Evolutionary conservation across 2,888 invertebrate genomes (phyloP), one percentile per base, ranked within the genome.

Genomic region (Dasysyrphus tricinctus): DNA sequence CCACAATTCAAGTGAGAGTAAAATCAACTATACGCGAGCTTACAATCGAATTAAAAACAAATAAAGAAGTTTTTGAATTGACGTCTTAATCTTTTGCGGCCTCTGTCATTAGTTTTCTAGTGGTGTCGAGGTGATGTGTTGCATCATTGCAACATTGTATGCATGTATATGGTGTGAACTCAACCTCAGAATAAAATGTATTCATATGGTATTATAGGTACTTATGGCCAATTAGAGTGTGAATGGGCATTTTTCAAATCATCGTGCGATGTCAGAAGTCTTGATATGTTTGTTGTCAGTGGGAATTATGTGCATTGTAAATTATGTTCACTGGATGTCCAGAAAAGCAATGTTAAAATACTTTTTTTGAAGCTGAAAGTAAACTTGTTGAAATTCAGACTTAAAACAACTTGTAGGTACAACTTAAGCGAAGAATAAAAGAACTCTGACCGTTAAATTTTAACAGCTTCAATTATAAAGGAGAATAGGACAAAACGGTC

Each of bases 1-100:
- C 49, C 63, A 32, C 51, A 61, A 24, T 16, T 59, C 37, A 56
- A 37, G 29, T 29, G 24, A 49, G 11, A 42, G 57, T 72, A 42
- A 57, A 65, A 47, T 63, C 24, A 42, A 72, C 56, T 73, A 61
- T 37, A 11, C 16, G 49, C 12, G 6, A 19, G 70, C 29, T 70
- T 32, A 49, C 37, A 56, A 37, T 82, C 44, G 65, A 77, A 67
- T 82, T 81, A 59, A 72, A 81, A 81, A 70, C 51, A 11, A 72
- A 76, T 49, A 72, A 57, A 77, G 77, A 51, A 42, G 49, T 67
- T 77, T 42, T n/a, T 29, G 49, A 77, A 77, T 73, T 54, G 59
- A 59, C 65, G 6, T 6, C 63, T 42, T 61, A 56, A 51, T 65
- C 49, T 75, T 19, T 24, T 72, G 77, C 67, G 37, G 77, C 12